Evolutionary conservation across 2,797 vertebrate species (phyloP).

Genomic region (Serranus cabrilla): DNA sequence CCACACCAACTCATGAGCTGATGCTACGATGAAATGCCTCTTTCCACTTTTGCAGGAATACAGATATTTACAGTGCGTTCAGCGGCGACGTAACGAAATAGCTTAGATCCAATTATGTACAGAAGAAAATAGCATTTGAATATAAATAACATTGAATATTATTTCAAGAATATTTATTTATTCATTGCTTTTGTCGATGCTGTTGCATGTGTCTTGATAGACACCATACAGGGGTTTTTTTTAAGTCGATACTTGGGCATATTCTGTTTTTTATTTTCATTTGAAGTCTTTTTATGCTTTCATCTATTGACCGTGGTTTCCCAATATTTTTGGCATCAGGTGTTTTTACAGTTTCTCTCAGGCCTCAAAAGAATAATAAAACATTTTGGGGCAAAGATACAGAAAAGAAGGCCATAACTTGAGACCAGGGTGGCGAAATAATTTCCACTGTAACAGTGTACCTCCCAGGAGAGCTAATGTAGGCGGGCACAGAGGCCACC

Average conservation of each 20-base stretch:
- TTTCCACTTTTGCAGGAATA: constrained; percentile 17
- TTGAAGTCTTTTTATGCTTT: not conserved
- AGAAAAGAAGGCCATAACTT: constrained; percentile 71
- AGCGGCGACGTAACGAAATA: not conserved
- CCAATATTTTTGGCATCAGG: constrained; percentile 34
- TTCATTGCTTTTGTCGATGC: not conserved
- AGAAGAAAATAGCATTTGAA: not conserved
- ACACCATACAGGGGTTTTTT: not conserved
- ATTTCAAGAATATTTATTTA: not conserved
- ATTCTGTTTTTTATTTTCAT: not conserved
- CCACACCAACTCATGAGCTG: constrained; percentile 19
- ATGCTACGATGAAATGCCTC: not conserved
- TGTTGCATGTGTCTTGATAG: not conserved
- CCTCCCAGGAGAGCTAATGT: constrained; percentile 74
- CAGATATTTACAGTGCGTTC: not conserved
- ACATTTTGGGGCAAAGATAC: constrained; percentile 66
- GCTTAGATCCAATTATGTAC: not conserved
- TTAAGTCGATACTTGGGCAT: not conserved
- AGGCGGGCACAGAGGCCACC: constrained; percentile 72
- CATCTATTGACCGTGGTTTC: not conserved
- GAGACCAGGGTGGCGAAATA: constrained; percentile 74
- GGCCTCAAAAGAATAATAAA: constrained; percentile 67
- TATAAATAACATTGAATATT: not conserved
- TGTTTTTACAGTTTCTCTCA: constrained; percentile 55
- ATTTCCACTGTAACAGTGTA: constrained; percentile 69